Base-by-base conservation (phyloP, 2,888 invertebrate genomes). In the Noctua comes region DNA sequence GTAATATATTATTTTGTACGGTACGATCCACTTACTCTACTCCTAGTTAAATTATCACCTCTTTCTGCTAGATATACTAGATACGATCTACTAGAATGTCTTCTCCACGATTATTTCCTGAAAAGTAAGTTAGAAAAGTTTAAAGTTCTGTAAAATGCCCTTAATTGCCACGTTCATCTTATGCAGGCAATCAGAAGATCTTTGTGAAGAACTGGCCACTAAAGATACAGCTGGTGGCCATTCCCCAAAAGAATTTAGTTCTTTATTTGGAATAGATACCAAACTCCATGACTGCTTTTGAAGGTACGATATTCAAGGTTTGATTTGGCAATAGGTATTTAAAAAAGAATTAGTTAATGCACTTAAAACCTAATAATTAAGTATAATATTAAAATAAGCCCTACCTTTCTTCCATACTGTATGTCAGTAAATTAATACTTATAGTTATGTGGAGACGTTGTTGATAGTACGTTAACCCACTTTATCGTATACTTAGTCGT, bases 41-140 rank as follows among this genome's bases (percentile, higher is more conserved):
- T 62, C 27, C 59, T 31, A 31, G 78, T 48, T 68, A 83, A 84
- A 78, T 82, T 82, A 86, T 75, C 83, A 68, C 83, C 64, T 74
- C 78, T 82, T 81, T 74, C 51, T 62, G 66, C 68, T 43, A 71
- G 77, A 84, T 68, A 64, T 62, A 70, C 68, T 43, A 71, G 77
- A 84, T 68, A 64, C 48, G 62, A 71, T 71, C 77, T 66, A 57
- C 13, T 8, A 62, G 27, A 54, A 85, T 18, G n/a, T 70, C 70
- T 68, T 43, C 24, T 54, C 48, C 69, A 21, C 46, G 69, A 76
- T 69, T 73, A 66, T 69, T 70, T 62, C 62, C 31, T 24, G 21
- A 46, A 70, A 70, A 54, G 11, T 73, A 57, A 16, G 11, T 13
- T 36, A 16, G 51, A 51, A 69, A 75, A 48, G 16, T 46, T 69